Evolutionary conservation across 64 coral and sea anemone species (phyloP).

Genomic region (Cladopsammia gracilis): DNA sequence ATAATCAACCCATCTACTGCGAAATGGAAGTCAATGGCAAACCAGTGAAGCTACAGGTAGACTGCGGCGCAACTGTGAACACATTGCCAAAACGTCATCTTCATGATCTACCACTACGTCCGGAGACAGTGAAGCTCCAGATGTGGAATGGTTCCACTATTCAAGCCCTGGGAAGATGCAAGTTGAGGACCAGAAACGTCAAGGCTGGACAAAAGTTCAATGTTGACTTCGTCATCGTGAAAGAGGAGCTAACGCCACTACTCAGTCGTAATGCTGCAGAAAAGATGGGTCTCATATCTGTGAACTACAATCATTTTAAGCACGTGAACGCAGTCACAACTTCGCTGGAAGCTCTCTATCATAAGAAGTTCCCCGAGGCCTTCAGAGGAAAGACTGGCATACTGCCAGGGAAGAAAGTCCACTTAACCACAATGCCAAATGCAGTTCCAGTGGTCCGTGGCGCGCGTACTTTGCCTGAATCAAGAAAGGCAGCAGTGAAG

Average conservation of each 20-base stretch:
- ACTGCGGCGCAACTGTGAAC: no score
- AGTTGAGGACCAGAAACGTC: background rate
- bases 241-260: slow-evolving; percentile 30
- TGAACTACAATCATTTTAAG: slow-evolving; percentile 37
- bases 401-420: slow-evolving; percentile 36
- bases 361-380: slow-evolving; percentile 32
- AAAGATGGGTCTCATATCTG: slow-evolving; percentile 23
- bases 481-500: background rate
- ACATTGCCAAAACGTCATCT: no score
- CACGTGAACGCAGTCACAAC: no score
- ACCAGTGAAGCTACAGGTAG: no score
- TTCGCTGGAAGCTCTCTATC: background rate
- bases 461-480: slow-evolving; percentile 19
- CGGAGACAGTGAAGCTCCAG: slow-evolving; percentile 18
- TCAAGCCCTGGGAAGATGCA: slow-evolving; percentile 23
- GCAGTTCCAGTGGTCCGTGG: background rate
- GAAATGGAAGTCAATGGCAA: no score
- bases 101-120: no score
- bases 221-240: background rate
- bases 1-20: no score
- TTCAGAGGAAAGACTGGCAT: slow-evolving; percentile 32
- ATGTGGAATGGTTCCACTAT: slow-evolving; percentile 33
- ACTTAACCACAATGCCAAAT: background rate
- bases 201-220: background rate
- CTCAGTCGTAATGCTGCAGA: no score